phyloP scores from a whole-genome alignment of 2,113 vertebrate genomes.

The Charina bottae region DNA sequence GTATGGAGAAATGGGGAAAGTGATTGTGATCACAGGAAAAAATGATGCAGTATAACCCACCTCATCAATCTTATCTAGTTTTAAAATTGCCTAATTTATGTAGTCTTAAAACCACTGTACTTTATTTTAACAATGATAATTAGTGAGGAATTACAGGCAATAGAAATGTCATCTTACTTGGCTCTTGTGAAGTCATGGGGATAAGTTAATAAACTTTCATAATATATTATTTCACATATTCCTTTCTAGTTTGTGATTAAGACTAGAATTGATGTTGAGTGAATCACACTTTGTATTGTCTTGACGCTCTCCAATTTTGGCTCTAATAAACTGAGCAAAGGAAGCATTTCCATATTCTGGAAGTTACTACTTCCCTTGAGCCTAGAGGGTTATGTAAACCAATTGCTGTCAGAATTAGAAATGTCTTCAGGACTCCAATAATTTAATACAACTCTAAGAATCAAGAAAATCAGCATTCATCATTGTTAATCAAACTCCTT shows the following conservation, averaged over 20 bases:
- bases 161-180: not conserved
- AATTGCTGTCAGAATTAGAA: not conserved
- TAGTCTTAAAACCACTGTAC: not conserved
- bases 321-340: not conserved
- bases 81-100: not conserved
- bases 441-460: slow-evolving; percentile 24
- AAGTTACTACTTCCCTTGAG: accelerated
- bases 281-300: not conserved
- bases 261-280: not conserved
- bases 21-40: not conserved
- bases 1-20: not conserved
- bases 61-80: not conserved
- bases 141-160: not conserved
- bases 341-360: not conserved
- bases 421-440: not conserved
- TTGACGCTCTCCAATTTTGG: not conserved
- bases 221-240: not conserved
- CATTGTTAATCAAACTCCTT: not conserved
- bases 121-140: not conserved
- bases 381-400: not conserved
- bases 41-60: not conserved
- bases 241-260: not conserved
- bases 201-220: not conserved
- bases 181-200: not conserved
- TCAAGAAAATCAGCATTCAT: slow-evolving; percentile 12